Base-by-base conservation (phyloP, 1,140 invertebrate species). In the Eriocheir sinensis region DNA sequence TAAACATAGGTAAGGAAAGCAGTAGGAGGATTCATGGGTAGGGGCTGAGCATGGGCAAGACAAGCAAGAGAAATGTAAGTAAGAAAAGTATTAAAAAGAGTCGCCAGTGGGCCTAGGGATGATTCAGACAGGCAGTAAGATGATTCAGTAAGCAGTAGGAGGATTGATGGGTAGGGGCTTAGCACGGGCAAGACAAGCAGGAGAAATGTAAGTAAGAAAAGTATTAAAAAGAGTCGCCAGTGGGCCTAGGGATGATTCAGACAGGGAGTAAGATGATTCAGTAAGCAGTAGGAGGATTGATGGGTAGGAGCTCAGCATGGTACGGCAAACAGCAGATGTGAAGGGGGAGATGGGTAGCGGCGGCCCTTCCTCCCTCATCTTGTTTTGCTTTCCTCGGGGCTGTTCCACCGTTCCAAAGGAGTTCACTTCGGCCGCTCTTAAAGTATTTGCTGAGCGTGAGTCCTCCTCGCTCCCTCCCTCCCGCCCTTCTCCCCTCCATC, bases 361-460 rank as follows among this genome's bases (percentile, higher is more conserved):
- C 30, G 21, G 83, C 30, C 21, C 4, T 86, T 1, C 32, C 32
- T 27, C 32, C 30, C 36, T 32, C 36, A 9, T 34, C 41, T 44
- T 89, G 17, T 89, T 32, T 48, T 89, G 38, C 88, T 89, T 48
- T 89, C 38, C 38, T 41, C 12, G 21, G 38, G 88, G 30, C 48
- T 72, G 89, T 53, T 72, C 40, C 60, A 60, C 27, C 48, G 40
- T 60, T 91, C 89, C 79, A 91, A 91, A 91, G 89, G 53, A 91
- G 89, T 91, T 91, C 89, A 91, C 89, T 91, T 91, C 53, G 72
- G 89, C 53, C 53, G 72, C 53, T 60, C 89, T 91, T 91, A 91
- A 91, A 91, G 89, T 91, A 91, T 91, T 91, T 91, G 53, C 53
- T 21, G 36, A 72, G 27, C 89, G 89, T 91, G 89, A 91, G 89